Conservation (phyloP, 2,113 vertebrate species). For the Osmerus eperlanus region DNA sequence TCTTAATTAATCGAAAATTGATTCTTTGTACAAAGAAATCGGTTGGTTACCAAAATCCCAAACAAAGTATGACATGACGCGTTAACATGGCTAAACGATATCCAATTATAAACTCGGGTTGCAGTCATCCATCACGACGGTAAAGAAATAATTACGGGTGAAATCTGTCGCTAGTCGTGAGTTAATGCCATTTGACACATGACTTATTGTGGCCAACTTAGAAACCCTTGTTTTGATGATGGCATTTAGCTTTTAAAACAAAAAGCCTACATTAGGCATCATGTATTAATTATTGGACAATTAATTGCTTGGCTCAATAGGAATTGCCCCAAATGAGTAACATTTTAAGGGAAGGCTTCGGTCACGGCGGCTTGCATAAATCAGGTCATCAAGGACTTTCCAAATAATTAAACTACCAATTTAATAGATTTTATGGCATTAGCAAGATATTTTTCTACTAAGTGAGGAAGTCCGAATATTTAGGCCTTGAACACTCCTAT, state of each 20-base stretch:
- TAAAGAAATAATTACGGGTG: conserved; percentile 12
- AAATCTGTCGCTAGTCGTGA: conserved; percentile 5
- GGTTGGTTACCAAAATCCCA: neutral
- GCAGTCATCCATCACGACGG: conserved; percentile 9
- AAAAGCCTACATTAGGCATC: neutral
- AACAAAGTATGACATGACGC: conserved; percentile 11
- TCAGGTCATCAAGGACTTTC: neutral
- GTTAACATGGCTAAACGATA: conserved; percentile 6
- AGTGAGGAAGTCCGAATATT: no score
- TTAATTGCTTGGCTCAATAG: conserved; percentile 1
- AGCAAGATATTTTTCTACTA: no score
- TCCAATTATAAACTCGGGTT: conserved; percentile 6
- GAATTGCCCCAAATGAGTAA: neutral
- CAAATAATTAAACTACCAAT: neutral
- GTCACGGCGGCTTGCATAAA: neutral
- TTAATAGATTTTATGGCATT: neutral
- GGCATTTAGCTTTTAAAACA: neutral
- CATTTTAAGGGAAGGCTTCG: neutral
- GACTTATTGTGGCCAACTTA: neutral
- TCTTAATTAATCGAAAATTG: no score
- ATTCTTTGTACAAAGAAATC: neutral
- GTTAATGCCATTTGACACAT: neutral
- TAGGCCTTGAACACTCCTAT: no score
- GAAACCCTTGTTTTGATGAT: neutral
- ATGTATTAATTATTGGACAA: neutral